Evolutionary conservation across 1,140 invertebrate species (phyloP).

Genomic region (Brachionus manjavacas): DNA sequence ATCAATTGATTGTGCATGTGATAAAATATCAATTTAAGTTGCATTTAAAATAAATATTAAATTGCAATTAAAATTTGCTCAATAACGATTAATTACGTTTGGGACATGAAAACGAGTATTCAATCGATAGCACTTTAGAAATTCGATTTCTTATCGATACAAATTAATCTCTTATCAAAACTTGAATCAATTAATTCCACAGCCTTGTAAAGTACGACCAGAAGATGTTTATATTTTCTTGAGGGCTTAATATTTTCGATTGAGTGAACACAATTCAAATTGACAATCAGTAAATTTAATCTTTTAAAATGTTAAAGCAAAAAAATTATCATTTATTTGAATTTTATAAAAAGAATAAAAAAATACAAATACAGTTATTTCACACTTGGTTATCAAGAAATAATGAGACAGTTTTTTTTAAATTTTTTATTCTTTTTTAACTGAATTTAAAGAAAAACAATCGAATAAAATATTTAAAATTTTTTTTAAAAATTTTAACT

Average conservation of each 20-base stretch:
- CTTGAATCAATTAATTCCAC: conserved; percentile 12
- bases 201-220: not conserved
- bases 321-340: not conserved
- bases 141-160: conserved; percentile 6
- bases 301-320: not conserved
- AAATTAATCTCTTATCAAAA: conserved; percentile 25
- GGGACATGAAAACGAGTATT: not conserved
- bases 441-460: too few relatives aligned
- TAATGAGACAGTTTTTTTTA: too few relatives aligned
- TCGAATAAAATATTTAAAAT: too few relatives aligned
- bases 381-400: too few relatives aligned
- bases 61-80: conserved; percentile 12
- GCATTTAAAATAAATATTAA: conserved; percentile 9
- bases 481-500: too few relatives aligned
- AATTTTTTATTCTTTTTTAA: too few relatives aligned
- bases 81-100: conserved; percentile 9
- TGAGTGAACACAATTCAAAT: not conserved
- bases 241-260: not conserved
- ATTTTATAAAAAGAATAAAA: too few relatives aligned
- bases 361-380: too few relatives aligned
- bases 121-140: conserved; percentile 23
- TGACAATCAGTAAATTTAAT: not conserved
- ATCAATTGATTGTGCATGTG: not conserved
- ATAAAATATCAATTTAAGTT: conserved; percentile 7
- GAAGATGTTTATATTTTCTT: conserved; percentile 21